Evolutionary conservation across 1,140 invertebrate species (phyloP), one percentile per base, ranked within the genome.

Genomic region (Neodiprion fabricii): DNA sequence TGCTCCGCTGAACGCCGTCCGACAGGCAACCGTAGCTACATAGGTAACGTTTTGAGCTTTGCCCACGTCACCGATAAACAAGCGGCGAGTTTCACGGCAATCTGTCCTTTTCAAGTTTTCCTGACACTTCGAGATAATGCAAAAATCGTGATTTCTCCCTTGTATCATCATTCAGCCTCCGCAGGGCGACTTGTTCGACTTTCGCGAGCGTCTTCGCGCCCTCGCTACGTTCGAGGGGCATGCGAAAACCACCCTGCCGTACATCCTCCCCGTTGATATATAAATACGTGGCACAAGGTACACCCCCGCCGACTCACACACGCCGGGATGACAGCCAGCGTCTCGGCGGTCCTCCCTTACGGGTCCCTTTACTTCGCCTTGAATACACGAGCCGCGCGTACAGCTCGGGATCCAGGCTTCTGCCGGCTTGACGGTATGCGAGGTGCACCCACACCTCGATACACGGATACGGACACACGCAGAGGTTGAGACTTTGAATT

Each of bases 211-310:
- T 17, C 53, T 61, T 17, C 11, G 11, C 53, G 5, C n/a, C 53
- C n/a, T 61, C 53, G 53, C 53, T 61, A 61, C 53, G 4, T 61
- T 61, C 53, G 82, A 80, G 75, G 48, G 80, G 79, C 80, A 83
- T 85, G 85, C 85, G 83, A 86, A 85, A 86, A 86, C 83, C 85
- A 85, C 78, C 81, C 80, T 81, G 78, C 73, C 79, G 82, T 83
- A 82, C 79, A 82, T 81, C 78, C 82, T 79, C 77, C 76, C 78
- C 53, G 53, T 61, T 61, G 53, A 61, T 61, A 61, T 61, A 61
- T 61, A 61, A 61, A 61, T 61, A 61, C 53, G 53, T 61, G 53
- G 53, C 53, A 17, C n/a, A 61, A 61, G 53, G 53, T 61, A 61
- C 80, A 82, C 82, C 78, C 80, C 79, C 75, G 73, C 79, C 79